Conservation (phyloP, 2,888 invertebrate species). For the Trachelus troglodyta region DNA sequence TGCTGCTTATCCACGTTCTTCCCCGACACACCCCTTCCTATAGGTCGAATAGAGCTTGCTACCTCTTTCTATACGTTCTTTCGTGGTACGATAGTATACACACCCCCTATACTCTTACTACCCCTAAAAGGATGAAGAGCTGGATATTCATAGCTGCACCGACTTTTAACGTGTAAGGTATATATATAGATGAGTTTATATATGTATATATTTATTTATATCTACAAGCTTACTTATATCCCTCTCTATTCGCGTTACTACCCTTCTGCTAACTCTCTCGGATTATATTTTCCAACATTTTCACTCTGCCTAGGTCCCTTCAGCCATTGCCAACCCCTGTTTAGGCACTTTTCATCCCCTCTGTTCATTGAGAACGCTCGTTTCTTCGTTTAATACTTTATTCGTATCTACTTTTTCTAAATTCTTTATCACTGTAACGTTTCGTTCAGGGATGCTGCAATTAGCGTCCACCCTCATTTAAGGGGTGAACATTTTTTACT, state of each 20-base stretch:
- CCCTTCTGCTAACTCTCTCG: constrained; percentile 5
- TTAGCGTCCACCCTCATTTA: background rate
- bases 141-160: constrained; percentile 1
- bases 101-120: constrained; percentile 1
- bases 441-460: background rate
- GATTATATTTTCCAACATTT: constrained; percentile 50
- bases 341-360: background rate
- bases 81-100: background rate
- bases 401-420: background rate
- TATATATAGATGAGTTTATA: no score
- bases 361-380: background rate
- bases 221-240: background rate
- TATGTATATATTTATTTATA: background rate
- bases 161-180: background rate
- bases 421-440: background rate
- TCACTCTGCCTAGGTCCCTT: constrained; percentile 15
- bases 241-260: background rate
- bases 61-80: background rate
- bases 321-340: constrained; percentile 21
- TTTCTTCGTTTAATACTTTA: background rate
- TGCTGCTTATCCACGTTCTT: background rate
- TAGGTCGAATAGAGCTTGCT: background rate
- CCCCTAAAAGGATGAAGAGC: constrained; percentile 29
- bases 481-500: background rate
- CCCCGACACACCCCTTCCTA: background rate